These are phyloP conservation scores for Aplochiton taeniatus DNA, from an alignment of 2,797 vertebrate genomes.

Conservation along the genomic window DNA sequence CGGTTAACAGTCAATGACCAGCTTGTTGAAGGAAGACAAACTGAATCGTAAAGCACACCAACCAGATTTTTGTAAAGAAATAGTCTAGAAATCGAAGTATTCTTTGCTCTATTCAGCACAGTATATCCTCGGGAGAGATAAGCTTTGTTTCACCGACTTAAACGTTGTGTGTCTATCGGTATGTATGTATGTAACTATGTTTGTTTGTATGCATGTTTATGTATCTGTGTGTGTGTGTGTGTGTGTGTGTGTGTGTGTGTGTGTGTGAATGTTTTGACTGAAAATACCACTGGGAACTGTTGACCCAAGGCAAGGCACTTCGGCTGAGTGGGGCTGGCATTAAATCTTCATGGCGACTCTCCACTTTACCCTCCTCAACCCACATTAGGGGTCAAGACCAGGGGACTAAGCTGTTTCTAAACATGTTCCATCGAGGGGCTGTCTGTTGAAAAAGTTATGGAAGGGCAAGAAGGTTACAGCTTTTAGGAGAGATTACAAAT, in stretches of 20 bases:
- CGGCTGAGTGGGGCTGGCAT: conserved; percentile 57
- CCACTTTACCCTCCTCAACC: conserved; percentile 43
- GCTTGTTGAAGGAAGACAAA: too few species aligned
- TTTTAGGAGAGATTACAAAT: conserved; percentile 27
- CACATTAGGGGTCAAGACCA: conserved; percentile 44
- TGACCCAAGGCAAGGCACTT: conserved; percentile 64
- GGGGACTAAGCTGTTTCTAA: conserved; percentile 52
- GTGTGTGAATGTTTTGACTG: conserved; percentile 33
- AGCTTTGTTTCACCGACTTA: too few species aligned
- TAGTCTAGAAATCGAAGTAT: too few species aligned
- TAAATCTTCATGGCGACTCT: conserved; percentile 70
- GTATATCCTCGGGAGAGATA: too few species aligned
- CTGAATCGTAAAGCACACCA: too few species aligned
- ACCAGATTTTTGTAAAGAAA: too few species aligned
- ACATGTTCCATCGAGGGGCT: conserved; percentile 47
- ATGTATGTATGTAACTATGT: conserved; percentile 8
- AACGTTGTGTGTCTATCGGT: conserved; percentile 9
- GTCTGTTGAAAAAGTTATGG: conserved; percentile 41
- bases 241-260: conserved; percentile 10
- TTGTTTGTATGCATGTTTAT: not conserved
- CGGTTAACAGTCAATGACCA: too few species aligned
- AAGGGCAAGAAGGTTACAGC: conserved; percentile 1
- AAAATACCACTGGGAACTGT: conserved; percentile 60
- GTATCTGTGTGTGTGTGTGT: not conserved
- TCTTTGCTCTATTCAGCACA: too few species aligned